These are phyloP conservation scores for Rotaria magnacalcarata DNA, from an alignment of 2,888 invertebrate genomes.

Conservation along the genomic window DNA sequence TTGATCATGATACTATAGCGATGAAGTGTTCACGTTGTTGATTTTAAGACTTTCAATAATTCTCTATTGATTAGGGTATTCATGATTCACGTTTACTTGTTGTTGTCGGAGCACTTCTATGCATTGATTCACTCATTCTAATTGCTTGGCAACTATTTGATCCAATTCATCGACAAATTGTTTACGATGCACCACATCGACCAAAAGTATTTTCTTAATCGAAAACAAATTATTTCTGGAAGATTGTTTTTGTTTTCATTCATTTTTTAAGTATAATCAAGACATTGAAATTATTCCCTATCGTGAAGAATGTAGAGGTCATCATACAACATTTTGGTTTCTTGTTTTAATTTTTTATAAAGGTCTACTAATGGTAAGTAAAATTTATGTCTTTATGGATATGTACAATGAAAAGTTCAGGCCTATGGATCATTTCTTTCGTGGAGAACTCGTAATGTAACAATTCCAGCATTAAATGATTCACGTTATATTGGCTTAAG, in stretches of 20 bases:
- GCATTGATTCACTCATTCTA: slow-evolving; percentile 38
- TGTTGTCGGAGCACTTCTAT: slow-evolving; percentile 37
- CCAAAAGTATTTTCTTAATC: not conserved
- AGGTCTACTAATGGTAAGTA: slow-evolving; percentile 43
- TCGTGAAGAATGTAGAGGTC: slow-evolving; percentile 37
- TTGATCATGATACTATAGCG: no score
- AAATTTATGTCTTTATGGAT: no score
- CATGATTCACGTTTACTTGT: slow-evolving; percentile 43
- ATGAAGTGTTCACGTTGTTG: no score
- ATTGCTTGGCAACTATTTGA: slow-evolving; percentile 44
- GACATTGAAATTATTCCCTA: not conserved
- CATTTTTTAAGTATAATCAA: not conserved
- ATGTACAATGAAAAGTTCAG: slow-evolving; percentile 62
- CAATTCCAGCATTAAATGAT: slow-evolving; percentile 96
- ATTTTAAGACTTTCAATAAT: no score
- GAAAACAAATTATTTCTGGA: not conserved
- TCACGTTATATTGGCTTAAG: slow-evolving; percentile 95
- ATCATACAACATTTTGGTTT: slow-evolving; percentile 39
- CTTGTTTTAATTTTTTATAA: slow-evolving; percentile 41
- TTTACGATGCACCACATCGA: not conserved
- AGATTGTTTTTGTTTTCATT: not conserved
- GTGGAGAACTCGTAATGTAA: slow-evolving; percentile 97
- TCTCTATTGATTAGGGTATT: slow-evolving; percentile 24
- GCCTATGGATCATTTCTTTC: slow-evolving; percentile 96
- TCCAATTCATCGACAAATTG: slow-evolving; percentile 39